Conservation (phyloP, 2,888 invertebrate genomes). For the Archips xylosteana region DNA sequence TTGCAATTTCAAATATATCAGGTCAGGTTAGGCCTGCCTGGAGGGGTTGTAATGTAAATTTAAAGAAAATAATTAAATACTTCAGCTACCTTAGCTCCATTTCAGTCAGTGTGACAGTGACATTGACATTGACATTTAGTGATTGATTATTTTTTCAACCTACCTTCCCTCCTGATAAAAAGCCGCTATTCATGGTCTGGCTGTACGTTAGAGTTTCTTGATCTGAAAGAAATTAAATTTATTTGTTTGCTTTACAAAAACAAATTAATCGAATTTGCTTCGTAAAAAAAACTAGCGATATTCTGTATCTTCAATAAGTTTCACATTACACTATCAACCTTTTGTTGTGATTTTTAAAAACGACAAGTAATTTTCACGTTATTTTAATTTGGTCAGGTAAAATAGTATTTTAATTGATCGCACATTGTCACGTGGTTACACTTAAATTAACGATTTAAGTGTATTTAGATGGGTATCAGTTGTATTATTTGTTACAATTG, state of each 20-base stretch:
- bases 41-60: neutral
- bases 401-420: no score
- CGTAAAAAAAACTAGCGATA: no score
- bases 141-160: neutral
- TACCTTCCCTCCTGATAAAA: no score
- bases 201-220: neutral
- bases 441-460: no score
- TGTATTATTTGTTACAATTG: no score
- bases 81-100: conserved; percentile 31
- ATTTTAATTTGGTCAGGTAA: no score
- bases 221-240: neutral
- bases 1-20: conserved; percentile 7
- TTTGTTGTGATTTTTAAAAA: no score
- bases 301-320: neutral
- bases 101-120: conserved; percentile 25
- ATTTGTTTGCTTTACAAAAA: neutral
- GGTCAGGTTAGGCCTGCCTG: neutral
- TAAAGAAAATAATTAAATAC: conserved; percentile 19
- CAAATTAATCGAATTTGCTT: no score
- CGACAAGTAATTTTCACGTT: no score
- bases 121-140: neutral
- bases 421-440: no score
- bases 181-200: neutral
- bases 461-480: no score
- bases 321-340: conserved; percentile 2